Evolutionary conservation across 1,140 invertebrate species (phyloP), one percentile per base, ranked within the genome.

Genomic region (Megalopta genalis): DNA sequence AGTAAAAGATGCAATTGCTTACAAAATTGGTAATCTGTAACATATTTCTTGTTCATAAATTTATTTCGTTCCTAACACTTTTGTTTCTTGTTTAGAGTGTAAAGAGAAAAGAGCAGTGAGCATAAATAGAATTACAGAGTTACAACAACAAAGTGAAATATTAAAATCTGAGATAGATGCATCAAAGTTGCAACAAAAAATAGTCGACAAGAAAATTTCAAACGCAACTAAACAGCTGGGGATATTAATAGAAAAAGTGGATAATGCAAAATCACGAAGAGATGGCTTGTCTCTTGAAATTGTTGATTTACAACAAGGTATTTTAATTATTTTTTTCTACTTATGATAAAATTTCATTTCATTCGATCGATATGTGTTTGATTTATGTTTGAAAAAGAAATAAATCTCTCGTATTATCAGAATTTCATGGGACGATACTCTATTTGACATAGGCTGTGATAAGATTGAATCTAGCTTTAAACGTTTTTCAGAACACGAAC

Each of bases 231-330:
- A 81, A 42, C 62, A 70, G 21, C 63, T 81, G 21, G 85, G 88
- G 14, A 80, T 72, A 32, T 42, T 84, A 18, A 81, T 80, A 25
- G 46, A 70, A 8, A 77, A 87, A 25, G 76, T 87, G 10, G 25
- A 80, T 9, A 25, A 64, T 12, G 10, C 72, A 7, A 90, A 87
- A 69, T 39, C n/a, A 7, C 62, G 82, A 25, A 89, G 74, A 54
- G 86, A 90, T n/a, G 54, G 10, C 8, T 71, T 89, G 23, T 59
- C 69, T 2, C 9, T 90, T 1, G 85, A 91, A 60, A 84, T 90
- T 52, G 77, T 91, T n/a, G 90, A 92, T 39, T 77, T 90, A 21
- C 23, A 87, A n/a, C 39, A 86, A 67, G 87, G 91, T 90, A 27
- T 8, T 66, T 64, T 8, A 57, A 57, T 9, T 2, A 2, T n/a